These are phyloP conservation scores for Centroberyx gerrardi DNA, from an alignment of 2,797 vertebrate genomes.

Conservation along the genomic window DNA sequence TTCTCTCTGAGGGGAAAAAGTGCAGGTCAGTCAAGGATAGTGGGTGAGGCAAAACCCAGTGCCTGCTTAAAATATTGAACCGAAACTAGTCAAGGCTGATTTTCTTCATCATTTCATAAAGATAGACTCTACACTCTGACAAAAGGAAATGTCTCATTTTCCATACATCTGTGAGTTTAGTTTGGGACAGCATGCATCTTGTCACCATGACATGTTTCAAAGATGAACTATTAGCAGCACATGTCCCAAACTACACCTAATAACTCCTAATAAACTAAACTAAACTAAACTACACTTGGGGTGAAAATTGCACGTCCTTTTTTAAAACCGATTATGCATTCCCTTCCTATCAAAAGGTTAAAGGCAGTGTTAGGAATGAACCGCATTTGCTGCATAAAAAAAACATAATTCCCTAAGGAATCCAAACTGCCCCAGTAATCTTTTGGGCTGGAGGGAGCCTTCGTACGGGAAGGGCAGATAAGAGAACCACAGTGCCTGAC, in stretches of 20 bases:
- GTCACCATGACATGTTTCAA: not conserved
- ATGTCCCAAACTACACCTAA: not conserved
- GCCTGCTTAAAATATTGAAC: slow-evolving; percentile 1
- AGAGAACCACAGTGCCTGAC: slow-evolving; percentile 30
- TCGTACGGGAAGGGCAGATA: slow-evolving; percentile 12
- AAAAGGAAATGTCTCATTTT: slow-evolving; percentile 37
- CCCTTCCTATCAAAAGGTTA: slow-evolving; percentile 5
- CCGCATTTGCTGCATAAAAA: not conserved
- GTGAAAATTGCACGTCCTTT: slow-evolving; percentile 43
- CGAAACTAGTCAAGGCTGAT: not conserved
- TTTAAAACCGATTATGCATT: slow-evolving; percentile 6
- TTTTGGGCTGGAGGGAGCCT: not conserved
- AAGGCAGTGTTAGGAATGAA: not conserved
- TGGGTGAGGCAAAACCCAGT: not conserved
- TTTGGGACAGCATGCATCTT: not conserved
- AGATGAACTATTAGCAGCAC: not conserved
- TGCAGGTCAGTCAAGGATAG: slow-evolving; percentile 35
- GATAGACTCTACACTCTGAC: slow-evolving; percentile 7
- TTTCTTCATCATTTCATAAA: not conserved
- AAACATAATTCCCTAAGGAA: not conserved
- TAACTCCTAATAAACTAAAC: no score
- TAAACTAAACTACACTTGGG: no score
- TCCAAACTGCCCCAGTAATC: not conserved
- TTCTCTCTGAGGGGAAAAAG: slow-evolving; percentile 25
- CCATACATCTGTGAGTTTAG: not conserved